phyloP scores from a whole-genome alignment of 1,140 invertebrate species.

The Drosophila paulistorum region DNA sequence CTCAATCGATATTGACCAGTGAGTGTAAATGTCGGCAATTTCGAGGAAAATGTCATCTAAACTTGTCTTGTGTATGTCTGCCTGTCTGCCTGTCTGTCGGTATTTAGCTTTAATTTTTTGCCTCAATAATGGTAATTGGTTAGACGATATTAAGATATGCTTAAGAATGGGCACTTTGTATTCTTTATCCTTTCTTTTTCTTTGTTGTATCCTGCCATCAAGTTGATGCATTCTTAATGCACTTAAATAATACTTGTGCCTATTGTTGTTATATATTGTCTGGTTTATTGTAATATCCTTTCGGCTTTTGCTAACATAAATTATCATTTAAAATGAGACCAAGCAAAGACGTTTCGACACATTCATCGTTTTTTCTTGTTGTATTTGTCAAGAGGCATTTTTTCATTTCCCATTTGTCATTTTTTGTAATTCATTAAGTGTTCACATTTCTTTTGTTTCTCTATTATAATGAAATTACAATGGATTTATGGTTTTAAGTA shows the following conservation, averaged over 20 bases:
- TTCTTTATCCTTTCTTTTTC: neutral
- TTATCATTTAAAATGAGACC: neutral
- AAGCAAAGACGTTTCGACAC: neutral
- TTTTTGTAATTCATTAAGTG: no score
- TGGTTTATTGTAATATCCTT: neutral
- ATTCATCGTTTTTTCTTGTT: no score
- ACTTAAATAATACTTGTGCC: neutral
- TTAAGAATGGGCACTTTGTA: neutral
- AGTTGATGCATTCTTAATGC: slow-evolving; percentile 3
- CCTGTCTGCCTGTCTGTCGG: neutral
- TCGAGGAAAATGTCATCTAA: neutral
- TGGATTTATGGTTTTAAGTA: neutral
- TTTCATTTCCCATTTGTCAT: no score
- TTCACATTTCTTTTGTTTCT: neutral
- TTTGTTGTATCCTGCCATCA: neutral
- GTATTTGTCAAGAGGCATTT: neutral
- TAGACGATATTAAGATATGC: neutral
- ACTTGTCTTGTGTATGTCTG: neutral
- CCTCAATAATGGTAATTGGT: neutral
- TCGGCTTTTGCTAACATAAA: neutral
- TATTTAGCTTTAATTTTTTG: neutral
- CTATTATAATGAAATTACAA: neutral
- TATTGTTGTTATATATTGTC: neutral
- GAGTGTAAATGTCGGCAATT: neutral
- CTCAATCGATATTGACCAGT: slow-evolving; percentile 10